Evolutionary conservation across 1,140 invertebrate species (phyloP).

Genomic region (Epicauta chinensis): DNA sequence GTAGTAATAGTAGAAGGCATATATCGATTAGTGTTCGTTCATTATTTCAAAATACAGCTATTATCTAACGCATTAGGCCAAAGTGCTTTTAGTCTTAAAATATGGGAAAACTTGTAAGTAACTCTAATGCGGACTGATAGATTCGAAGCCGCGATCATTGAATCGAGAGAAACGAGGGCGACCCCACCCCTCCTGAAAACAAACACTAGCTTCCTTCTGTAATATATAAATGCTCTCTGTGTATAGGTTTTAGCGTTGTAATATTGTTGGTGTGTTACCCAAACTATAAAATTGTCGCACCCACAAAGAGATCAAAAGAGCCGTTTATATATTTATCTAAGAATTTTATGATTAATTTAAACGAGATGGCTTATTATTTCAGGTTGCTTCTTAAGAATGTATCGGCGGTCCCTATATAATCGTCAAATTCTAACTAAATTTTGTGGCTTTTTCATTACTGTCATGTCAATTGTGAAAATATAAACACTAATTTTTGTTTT

Average conservation of each 20-base stretch:
- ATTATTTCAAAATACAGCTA: too few relatives aligned
- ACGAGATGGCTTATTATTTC: slow-evolving; percentile 36
- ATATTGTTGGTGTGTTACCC: slow-evolving; percentile 23
- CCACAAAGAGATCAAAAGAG: slow-evolving; percentile 37
- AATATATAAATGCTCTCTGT: too few relatives aligned
- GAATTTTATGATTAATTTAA: slow-evolving; percentile 37
- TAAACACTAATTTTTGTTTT: too few relatives aligned
- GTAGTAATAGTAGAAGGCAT: too few relatives aligned
- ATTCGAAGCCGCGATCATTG: slow-evolving; percentile 37
- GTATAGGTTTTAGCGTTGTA: background rate
- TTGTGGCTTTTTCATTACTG: too few relatives aligned
- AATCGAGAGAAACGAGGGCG: slow-evolving; percentile 26
- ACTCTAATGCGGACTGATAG: slow-evolving; percentile 37
- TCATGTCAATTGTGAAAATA: too few relatives aligned
- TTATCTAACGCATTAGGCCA: slow-evolving; percentile 21
- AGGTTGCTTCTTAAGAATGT: slow-evolving; percentile 36
- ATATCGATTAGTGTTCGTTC: too few relatives aligned
- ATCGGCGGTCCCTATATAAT: too few relatives aligned
- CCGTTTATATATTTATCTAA: slow-evolving; percentile 37
- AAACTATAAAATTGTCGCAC: slow-evolving; percentile 38
- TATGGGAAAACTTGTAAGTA: slow-evolving; percentile 40
- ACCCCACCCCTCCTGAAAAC: slow-evolving; percentile 15
- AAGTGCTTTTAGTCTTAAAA: slow-evolving; percentile 34
- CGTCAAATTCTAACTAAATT: too few relatives aligned
- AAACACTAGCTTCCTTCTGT: slow-evolving; percentile 9